phyloP scores from a whole-genome alignment of 1,140 invertebrate genomes.

The Zaprionus taronus region DNA sequence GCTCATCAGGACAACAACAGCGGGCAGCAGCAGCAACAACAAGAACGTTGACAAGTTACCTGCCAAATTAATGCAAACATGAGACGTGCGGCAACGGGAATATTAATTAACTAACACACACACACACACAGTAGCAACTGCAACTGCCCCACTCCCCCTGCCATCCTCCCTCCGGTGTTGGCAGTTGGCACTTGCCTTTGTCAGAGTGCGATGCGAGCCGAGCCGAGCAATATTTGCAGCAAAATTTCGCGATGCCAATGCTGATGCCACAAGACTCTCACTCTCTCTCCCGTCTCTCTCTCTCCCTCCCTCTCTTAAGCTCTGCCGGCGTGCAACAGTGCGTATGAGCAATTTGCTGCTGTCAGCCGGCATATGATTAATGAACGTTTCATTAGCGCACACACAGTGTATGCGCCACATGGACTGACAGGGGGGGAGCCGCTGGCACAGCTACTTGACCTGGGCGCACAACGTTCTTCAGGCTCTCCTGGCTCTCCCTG shows the following conservation, averaged over 20 bases:
- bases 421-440: not conserved
- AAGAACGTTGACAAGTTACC: slow-evolving; percentile 81
- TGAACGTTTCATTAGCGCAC: slow-evolving; percentile 78
- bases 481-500: not conserved
- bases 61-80: slow-evolving; percentile 83
- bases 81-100: slow-evolving; percentile 78
- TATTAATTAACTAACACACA: slow-evolving; percentile 80
- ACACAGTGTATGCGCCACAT: not conserved
- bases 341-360: slow-evolving; percentile 55
- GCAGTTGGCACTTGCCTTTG: slow-evolving; percentile 71
- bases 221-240: slow-evolving; percentile 29
- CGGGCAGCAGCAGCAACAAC: slow-evolving; percentile 46
- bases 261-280: slow-evolving; percentile 12
- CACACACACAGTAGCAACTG: slow-evolving; percentile 15
- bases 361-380: slow-evolving; percentile 72
- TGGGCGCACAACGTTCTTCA: not conserved
- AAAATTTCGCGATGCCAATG: slow-evolving; percentile 24
- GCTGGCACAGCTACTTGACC: slow-evolving; percentile 10
- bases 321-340: slow-evolving; percentile 35
- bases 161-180: slow-evolving; percentile 35
- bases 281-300: no score
- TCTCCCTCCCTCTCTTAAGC: slow-evolving; percentile 9
- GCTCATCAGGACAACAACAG: slow-evolving; percentile 52
- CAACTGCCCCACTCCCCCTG: not conserved
- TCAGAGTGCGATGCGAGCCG: slow-evolving; percentile 33